Evolutionary conservation across 2,888 invertebrate genomes (phyloP).

Genomic region (Phengaris arion): DNA sequence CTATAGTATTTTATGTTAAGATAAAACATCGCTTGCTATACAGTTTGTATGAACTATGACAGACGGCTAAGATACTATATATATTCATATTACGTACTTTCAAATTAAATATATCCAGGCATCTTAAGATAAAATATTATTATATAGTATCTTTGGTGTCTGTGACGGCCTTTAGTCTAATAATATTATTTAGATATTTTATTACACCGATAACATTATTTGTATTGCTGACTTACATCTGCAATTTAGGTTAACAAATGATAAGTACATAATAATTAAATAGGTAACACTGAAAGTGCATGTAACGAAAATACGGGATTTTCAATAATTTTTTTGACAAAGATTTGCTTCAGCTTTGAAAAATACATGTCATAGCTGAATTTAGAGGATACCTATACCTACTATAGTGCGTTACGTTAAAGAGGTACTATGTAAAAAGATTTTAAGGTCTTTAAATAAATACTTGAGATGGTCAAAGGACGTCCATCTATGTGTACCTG

Average conservation of each 20-base stretch:
- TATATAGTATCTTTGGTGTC: too few relatives aligned
- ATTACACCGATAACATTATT: background rate
- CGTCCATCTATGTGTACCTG: background rate
- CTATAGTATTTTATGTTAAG: too few relatives aligned
- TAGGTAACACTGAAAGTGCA: background rate
- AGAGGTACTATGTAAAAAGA: background rate
- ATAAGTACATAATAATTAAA: background rate
- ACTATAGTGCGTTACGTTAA: background rate
- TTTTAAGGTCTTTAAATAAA: background rate
- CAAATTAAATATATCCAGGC: too few relatives aligned
- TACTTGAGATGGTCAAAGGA: background rate
- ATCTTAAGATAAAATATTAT: too few relatives aligned
- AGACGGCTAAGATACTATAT: too few relatives aligned
- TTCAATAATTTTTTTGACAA: background rate
- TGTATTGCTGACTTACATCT: background rate
- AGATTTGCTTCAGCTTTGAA: background rate
- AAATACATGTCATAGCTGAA: background rate
- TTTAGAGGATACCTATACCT: too few relatives aligned
- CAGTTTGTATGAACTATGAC: too few relatives aligned
- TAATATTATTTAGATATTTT: slow-evolving; percentile 1
- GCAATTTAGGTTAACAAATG: background rate
- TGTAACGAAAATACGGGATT: background rate
- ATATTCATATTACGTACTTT: too few relatives aligned
- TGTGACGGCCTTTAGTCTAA: background rate
- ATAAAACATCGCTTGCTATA: too few relatives aligned